Evolutionary conservation across 2,888 invertebrate species (phyloP), one percentile per base, ranked within the genome.

Genomic region (Spilosoma lubricipeda): DNA sequence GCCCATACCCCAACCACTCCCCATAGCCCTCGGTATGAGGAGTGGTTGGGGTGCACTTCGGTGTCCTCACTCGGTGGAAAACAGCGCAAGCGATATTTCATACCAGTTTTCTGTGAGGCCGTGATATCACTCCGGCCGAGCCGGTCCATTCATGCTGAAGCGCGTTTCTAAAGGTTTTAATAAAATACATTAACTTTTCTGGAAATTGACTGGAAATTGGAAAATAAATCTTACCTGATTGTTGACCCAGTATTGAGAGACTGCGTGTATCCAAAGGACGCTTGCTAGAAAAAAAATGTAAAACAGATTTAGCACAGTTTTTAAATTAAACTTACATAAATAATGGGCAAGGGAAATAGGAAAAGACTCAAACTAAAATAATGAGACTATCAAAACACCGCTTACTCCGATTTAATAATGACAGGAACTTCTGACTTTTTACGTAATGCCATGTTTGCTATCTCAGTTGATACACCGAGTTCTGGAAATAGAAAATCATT

Each of bases 401-500:
- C 92, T 90, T 72, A 93, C 93, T 88, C 82, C 1, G 92, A 92
- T 77, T 87, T 88, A 18, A 91, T 88, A 36, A 90, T 88, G 30
- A 92, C 85, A 0, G 92, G 91, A 3, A 88, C 45, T 76, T 90
- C 92, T 0, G 92, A 92, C 11, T 88, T 89, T 48, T 91, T 91
- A n/a, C 91, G 86, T 1, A 94, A 82, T 3, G 91, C 90, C 90
- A 93, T 92, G 42, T 90, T 91, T 0, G 93, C 94, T 33, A 94
- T 94, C 77, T 94, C 94, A 0, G 93, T 93, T 0, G 94, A 94
- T 0, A 87, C 84, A 0, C 94, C 94, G 0, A 94, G 88, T 33
- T 92, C 94, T 93, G 79, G 0, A 82, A 85, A 20, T 56, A 63
- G 20, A 36, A 7, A 11, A 39, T 4, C 15, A 63, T 63, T 59